Conservation (phyloP, 2,888 invertebrate species). For the Proisotoma minuta region DNA sequence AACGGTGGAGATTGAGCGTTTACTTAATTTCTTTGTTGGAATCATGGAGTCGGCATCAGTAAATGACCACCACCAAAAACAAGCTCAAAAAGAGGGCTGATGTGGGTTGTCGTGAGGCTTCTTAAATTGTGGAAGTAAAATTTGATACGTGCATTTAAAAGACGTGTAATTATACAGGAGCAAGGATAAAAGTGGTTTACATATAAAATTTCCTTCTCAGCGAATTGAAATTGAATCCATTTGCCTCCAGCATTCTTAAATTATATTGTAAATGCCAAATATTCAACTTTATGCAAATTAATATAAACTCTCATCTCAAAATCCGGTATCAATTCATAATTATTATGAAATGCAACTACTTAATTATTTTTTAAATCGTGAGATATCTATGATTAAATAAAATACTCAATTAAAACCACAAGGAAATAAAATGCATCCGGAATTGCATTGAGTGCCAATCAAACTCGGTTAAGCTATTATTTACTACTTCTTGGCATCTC, state of each 20-base stretch:
- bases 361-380: too few species aligned
- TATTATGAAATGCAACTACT: too few species aligned
- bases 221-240: background rate
- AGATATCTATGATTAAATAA: too few species aligned
- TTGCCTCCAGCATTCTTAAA: background rate
- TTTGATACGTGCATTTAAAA: background rate
- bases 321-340: too few species aligned
- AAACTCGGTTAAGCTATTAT: too few species aligned
- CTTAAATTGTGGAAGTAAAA: background rate
- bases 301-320: too few species aligned
- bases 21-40: background rate
- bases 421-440: too few species aligned
- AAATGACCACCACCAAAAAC: background rate
- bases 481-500: too few species aligned
- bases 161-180: conserved; percentile 8
- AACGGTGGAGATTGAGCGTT: background rate
- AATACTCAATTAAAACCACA: too few species aligned
- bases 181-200: background rate
- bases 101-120: too few species aligned
- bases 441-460: too few species aligned
- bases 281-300: background rate
- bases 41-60: background rate
- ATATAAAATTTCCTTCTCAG: background rate
- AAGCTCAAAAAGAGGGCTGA: background rate
- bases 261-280: background rate